Base-by-base conservation (phyloP, 2,888 invertebrate genomes). In the Cheilosia impressa region DNA sequence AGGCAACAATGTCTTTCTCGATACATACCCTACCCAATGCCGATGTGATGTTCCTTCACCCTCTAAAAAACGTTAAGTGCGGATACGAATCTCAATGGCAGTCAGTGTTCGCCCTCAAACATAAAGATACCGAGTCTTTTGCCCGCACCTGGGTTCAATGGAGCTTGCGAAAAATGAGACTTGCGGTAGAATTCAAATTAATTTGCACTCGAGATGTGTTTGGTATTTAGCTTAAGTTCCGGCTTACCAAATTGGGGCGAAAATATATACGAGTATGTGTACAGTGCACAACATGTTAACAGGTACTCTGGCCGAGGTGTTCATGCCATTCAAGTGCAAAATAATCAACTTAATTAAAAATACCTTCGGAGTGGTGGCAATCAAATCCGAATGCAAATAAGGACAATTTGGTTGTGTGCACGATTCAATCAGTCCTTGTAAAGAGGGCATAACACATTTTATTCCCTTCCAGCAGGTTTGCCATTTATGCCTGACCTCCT, bases 111-210 rank as follows among this genome's bases (percentile, higher is more conserved):
- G 34, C 6, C 62, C 31, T 22, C 27, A 52, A 34, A 34, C 34
- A 24, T 19, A 38, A 17, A 19, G 24, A 62, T 31, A 31, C 31
- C 31, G 31, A 60, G 47, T 47, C 53, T 13, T 43, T 7, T 17
- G 7, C 50, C 41, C 15, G 24, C 45, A 38, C 2, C 58, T 13
- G 22, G 31, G 58, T 57, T 78, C 78, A 78, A 71, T 57, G 65
- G 52, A 78, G 78, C 78, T 38, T 63, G 31, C 22, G 52, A 15
- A 31, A 50, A 73, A 47, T 57, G 79, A 66, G 53, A 79, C 72
- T 66, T 72, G 79, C 52, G 65, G 65, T 15, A 47, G 58, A 65
- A 65, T 65, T 65, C 66, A 79, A 79, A 79, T 79, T 72, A 79
- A 72, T 72, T 79, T 72, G 50, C 72, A 65, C 79, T 65, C 6